Base-by-base conservation (phyloP, 2,797 vertebrate genomes). In the Siniperca obscura region DNA sequence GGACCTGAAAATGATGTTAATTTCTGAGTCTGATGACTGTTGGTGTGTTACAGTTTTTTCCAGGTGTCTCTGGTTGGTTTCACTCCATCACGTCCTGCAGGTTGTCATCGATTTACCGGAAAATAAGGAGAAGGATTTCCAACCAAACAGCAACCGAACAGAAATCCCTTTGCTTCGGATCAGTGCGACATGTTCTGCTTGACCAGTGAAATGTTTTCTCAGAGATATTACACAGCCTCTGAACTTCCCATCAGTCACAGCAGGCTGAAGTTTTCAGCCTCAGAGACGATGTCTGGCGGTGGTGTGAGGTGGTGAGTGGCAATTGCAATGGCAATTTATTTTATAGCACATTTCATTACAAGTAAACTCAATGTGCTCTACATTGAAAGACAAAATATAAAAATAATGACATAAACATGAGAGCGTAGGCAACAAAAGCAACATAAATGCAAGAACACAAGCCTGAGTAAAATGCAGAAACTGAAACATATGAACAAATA, bases 161-260 rank as follows among this genome's bases (percentile, higher is more conserved):
- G 70, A 81, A 82, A 81, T 82, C 66, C 85, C 69, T 83, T 82
- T 62, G 72, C 83, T 46, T 22, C 44, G 77, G 72, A 78, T 85
- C 80, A 61, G 77, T 17, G 22, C 48, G 57, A 71, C 87, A 82
- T 1, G 83, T 85, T 88, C 85, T 73, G 87, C 88, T 61, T 52
- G 85, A 87, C 85, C 80, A 9, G 81, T 27, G 73, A 77, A 73
- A 81, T 75, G 79, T 76, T 83, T 83, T 76, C 73, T 52, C 57
- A 0, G 56, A 86, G 76, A 85, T 76, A 80, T 82, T 75, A 87
- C 79, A 85, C 76, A 81, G 60, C 40, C 70, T 27, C 57, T 81
- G 85, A 88, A 82, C 79, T 88, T 89, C 75, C 83, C 87, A 88
- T 88, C 88, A 83, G 83, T 86, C 84, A 77, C 79, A 70, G 89